Base-by-base conservation (phyloP, 2,113 vertebrate genomes). In the Rhinoptilus africanus region DNA sequence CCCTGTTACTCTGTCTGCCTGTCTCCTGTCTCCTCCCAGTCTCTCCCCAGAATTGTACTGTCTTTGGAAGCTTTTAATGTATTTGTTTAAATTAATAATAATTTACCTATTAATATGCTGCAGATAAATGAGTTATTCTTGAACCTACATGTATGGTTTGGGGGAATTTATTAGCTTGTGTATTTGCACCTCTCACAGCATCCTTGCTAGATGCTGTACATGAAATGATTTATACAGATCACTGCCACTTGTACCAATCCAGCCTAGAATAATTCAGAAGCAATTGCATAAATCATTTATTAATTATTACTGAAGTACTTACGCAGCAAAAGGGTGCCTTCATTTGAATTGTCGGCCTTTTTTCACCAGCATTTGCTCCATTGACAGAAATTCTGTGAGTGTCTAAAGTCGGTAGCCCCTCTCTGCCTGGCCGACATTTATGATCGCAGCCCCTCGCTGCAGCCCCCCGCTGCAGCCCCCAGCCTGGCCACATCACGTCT, bases 111-210 rank as follows among this genome's bases (percentile, higher is more conserved):
- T 47, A 85, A 89, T 92, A 88, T 39, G 72, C 72, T 90, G 41
- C 66, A 37, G 80, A 76, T 85, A 64, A 72, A 30, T 45, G 67
- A 85, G 85, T 53, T 88, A 26, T 67, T 77, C 68, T 68, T 28
- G 35, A 43, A 57, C 32, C 35, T 3, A 1, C 1, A 0, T n/a
- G 43, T 43, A 21, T 0, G 0, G 66, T 92, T 59, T 18, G 1
- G 0, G 82, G 77, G 85, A 48, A 76, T 76, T 95, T 73, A 93
- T 93, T 62, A 92, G 76, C 54, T 63, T 3, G 8, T 56, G 85
- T 63, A 18, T 83, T 91, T 48, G 68, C 35, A 54, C 34, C 57
- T 63, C 41, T 45, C 34, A 37, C 79, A 66, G 72, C 13, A 1
- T 2, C 23, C 83, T 51, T 69, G 35, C 47, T 47, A 63, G 73